Percentiles rank a stretch among this genome's conserved stretches.
These are phyloP conservation scores for Ariolimax columbianus DNA, from an alignment of 2,888 invertebrate species.

Conservation along the genomic window DNA sequence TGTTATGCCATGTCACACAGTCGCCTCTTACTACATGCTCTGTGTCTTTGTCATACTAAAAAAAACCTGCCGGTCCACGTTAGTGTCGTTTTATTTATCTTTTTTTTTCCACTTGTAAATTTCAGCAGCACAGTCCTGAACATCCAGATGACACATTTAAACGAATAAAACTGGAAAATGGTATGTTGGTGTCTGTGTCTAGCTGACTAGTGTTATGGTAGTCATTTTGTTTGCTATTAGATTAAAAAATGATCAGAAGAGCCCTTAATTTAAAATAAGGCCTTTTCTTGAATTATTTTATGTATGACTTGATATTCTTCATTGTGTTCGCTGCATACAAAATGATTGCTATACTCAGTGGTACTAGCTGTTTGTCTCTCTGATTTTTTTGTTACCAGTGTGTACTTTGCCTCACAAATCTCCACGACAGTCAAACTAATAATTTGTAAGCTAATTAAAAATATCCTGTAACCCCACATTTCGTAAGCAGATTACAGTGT, in stretches of 20 bases:
- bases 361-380: not conserved
- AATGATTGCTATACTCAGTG: conserved; percentile 42
- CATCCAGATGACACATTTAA: conserved; percentile 15
- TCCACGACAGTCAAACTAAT: not conserved
- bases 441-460: conserved; percentile 1
- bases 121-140: conserved; percentile 3
- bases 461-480: not conserved
- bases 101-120: too few relatives aligned
- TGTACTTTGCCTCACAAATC: not conserved
- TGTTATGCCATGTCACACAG: too few relatives aligned
- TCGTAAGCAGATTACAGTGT: not conserved
- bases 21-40: too few relatives aligned
- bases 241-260: not conserved
- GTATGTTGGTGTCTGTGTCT: conserved; percentile 1
- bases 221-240: conserved; percentile 46
- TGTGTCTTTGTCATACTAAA: too few relatives aligned
- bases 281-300: not conserved
- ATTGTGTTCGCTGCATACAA: conserved; percentile 30
- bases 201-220: conserved; percentile 30
- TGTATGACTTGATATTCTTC: not conserved
- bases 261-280: not conserved
- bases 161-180: conserved; percentile 45
- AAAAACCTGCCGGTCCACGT: too few relatives aligned
- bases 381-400: not conserved
- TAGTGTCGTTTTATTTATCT: too few relatives aligned